Evolutionary conservation across 1,140 invertebrate species (phyloP).

Genomic region (Oryzaephilus surinamensis): DNA sequence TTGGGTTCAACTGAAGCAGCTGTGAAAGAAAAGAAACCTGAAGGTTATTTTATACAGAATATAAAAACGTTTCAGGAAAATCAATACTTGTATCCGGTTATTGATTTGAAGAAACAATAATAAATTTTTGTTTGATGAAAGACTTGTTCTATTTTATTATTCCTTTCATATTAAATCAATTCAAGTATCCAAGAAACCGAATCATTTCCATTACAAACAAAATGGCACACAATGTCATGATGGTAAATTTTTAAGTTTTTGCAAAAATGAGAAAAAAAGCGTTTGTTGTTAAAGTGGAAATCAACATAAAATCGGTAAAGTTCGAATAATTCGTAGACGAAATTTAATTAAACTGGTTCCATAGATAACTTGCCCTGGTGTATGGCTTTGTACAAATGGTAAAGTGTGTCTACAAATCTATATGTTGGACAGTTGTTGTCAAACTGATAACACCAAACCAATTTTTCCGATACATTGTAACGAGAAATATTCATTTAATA

Average conservation of each 20-base stretch:
- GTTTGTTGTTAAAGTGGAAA: slow-evolving; percentile 29
- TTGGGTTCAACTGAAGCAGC: not conserved
- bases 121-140: not conserved
- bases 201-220: too few species aligned
- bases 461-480: slow-evolving; percentile 52
- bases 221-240: not conserved
- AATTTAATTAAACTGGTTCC: slow-evolving; percentile 10
- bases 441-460: slow-evolving; percentile 47
- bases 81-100: slow-evolving; percentile 2
- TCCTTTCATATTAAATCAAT: too few species aligned
- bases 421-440: slow-evolving; percentile 46
- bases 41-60: not conserved
- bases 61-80: not conserved
- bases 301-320: slow-evolving; percentile 30
- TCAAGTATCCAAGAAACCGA: too few species aligned
- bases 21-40: not conserved
- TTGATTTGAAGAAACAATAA: not conserved
- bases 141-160: too few species aligned
- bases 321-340: slow-evolving; percentile 1
- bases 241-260: not conserved
- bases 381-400: slow-evolving; percentile 62
- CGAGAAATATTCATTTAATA: slow-evolving; percentile 54
- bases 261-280: slow-evolving; percentile 17
- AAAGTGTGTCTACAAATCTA: slow-evolving; percentile 50
- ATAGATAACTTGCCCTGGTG: slow-evolving; percentile 61